phyloP scores from a whole-genome alignment of 1,140 invertebrate genomes.

The Asbolus verrucosus region DNA sequence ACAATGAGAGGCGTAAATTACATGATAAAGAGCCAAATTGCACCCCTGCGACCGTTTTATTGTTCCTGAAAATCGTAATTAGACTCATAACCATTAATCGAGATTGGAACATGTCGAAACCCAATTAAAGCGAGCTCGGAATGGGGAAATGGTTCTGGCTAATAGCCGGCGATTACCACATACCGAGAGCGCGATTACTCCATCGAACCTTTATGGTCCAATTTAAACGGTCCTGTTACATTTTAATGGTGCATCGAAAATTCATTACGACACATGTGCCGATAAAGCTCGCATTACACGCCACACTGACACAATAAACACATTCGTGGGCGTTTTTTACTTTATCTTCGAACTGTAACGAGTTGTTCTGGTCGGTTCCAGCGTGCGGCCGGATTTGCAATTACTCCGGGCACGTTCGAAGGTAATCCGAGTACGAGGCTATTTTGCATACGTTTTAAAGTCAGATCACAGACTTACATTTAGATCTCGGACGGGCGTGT shows the following conservation, averaged over 20 bases:
- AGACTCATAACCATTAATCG: neutral
- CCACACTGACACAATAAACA: too few species aligned
- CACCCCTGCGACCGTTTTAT: too few species aligned
- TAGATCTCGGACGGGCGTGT: neutral
- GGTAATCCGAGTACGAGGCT: neutral
- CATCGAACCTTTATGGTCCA: too few species aligned
- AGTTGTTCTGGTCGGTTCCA: neutral
- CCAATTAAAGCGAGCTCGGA: neutral
- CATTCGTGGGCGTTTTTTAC: too few species aligned
- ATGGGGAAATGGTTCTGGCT: neutral
- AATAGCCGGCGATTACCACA: neutral
- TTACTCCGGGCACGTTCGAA: neutral
- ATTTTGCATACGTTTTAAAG: slow-evolving; percentile 10
- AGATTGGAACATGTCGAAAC: neutral
- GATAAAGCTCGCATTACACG: too few species aligned
- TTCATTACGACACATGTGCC: too few species aligned
- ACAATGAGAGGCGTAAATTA: too few species aligned
- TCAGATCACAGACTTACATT: neutral
- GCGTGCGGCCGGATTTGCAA: neutral
- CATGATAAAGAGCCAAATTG: too few species aligned
- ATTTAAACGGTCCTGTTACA: neutral
- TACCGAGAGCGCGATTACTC: too few species aligned
- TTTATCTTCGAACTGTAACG: too few species aligned
- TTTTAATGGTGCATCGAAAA: too few species aligned
- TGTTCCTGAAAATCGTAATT: too few species aligned